Base-by-base conservation (phyloP, 1,140 invertebrate genomes). In the Neotoxoptera formosana region DNA sequence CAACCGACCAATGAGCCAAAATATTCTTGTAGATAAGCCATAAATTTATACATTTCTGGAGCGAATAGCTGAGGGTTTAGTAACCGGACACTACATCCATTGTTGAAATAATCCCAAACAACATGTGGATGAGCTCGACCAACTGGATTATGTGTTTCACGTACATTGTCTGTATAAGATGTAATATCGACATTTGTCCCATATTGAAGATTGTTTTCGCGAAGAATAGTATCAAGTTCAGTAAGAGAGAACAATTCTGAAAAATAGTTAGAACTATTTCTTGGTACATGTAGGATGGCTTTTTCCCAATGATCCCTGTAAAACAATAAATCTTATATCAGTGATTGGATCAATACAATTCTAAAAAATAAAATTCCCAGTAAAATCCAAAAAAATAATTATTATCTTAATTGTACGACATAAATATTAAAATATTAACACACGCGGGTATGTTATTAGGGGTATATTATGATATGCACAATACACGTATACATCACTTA, bases 61-160 rank as follows among this genome's bases (percentile, higher is more conserved):
- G 98, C 96, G 95, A 98, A 99, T 0, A 97, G 98, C 94, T 99
- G 99, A 7, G 99, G 99, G 96, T 99, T 99, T 23, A 99, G 95
- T 94, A 99, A 95, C 93, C 99, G 96, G 36, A 99, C 95, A 94
- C 98, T 99, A 95, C 98, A 99, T 1, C 98, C 98, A 95, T 98
- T 98, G 93, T 96, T 95, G 95, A 98, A 99, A 95, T 97, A 98
- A 95, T 99, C 98, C 98, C 98, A 99, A 0, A 99, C 97, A 34
- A 97, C 95, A 92, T 97, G 96, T 9, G 98, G 96, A 94, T 97
- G 95, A 47, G 96, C 97, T 60, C 95, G 95, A 9, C 98, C 98
- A 93, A 96, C 96, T n/a, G 97, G 97, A 96, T 99, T 99, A 94
- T 97, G 97, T 7, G 98, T 99, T 95, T 98, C 96, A 94, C 98